phyloP scores from a whole-genome alignment of 2,888 invertebrate species.

The Sphecodes monilicornis region DNA sequence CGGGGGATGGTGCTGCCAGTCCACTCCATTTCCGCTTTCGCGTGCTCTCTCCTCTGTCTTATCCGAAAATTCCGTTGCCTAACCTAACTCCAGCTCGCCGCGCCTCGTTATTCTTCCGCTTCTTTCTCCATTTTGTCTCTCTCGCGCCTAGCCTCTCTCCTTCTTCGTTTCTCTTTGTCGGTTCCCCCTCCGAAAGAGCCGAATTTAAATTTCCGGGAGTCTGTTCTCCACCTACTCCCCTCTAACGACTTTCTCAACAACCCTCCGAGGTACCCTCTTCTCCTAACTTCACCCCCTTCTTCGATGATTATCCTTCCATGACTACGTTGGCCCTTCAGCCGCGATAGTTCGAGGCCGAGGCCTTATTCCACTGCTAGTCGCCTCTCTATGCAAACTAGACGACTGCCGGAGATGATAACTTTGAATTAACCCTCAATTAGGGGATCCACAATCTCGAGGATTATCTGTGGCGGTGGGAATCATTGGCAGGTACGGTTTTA shows the following conservation, averaged over 20 bases:
- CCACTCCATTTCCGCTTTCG: slow-evolving; percentile 10
- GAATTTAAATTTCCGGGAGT: slow-evolving; percentile 75
- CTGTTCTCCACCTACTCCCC: slow-evolving; percentile 43
- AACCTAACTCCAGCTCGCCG: background rate
- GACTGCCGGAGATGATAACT: slow-evolving; percentile 61
- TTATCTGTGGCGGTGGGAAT: background rate
- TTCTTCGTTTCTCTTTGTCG: background rate
- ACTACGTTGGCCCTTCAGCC: slow-evolving; percentile 19
- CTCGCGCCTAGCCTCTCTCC: background rate
- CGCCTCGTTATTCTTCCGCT: background rate
- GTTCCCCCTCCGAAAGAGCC: slow-evolving; percentile 40
- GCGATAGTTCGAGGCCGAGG: slow-evolving; percentile 45
- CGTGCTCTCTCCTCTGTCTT: background rate
- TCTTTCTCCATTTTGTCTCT: background rate
- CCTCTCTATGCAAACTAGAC: slow-evolving; percentile 62
- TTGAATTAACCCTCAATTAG: slow-evolving; percentile 62
- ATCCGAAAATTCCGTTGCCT: background rate
- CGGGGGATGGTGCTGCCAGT: slow-evolving; percentile 31
- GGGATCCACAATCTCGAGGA: background rate
- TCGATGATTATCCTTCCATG: slow-evolving; percentile 11
- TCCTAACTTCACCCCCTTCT: background rate
- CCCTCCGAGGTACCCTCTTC: slow-evolving; percentile 51
- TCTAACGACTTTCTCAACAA: slow-evolving; percentile 78
- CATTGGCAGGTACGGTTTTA: background rate
- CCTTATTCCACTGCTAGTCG: slow-evolving; percentile 47